These are phyloP conservation scores for Paragorgia papillata DNA, from an alignment of 92 coral and sea anemone species.

Conservation along the genomic window DNA sequence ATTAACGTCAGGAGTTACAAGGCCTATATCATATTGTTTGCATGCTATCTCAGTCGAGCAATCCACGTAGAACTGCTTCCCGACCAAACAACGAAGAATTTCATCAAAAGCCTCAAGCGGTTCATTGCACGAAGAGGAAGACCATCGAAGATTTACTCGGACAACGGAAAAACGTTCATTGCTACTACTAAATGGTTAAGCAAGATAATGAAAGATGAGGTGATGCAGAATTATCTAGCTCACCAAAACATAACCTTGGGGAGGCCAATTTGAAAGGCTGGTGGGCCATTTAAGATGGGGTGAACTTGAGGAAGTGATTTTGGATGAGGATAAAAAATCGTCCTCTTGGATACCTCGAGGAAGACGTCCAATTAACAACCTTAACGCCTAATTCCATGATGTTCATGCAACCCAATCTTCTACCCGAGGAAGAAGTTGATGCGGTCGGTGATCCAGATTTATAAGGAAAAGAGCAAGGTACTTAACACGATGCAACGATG, in stretches of 20 bases:
- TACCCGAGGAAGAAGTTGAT: slow-evolving; percentile 8
- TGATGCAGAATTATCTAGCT: background rate
- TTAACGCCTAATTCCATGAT: slow-evolving; percentile 10
- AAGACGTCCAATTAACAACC: background rate
- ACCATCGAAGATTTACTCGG: background rate
- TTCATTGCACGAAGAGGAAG: slow-evolving; percentile 5
- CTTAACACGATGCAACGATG: background rate
- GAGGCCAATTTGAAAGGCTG: background rate
- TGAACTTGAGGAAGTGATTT: background rate
- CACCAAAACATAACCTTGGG: background rate
- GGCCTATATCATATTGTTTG: background rate
- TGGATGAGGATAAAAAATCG: slow-evolving; percentile 13
- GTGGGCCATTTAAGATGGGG: background rate
- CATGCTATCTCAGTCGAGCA: background rate
- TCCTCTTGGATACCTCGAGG: background rate
- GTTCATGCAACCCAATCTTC: slow-evolving; percentile 3
- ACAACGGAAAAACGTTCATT: slow-evolving; percentile 4
- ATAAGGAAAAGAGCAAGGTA: slow-evolving; percentile 12
- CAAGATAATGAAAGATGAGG: no score
- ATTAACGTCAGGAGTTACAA: no score
- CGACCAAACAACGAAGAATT: slow-evolving; percentile 13
- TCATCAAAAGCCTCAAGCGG: slow-evolving; percentile 6
- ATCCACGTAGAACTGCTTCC: slow-evolving; percentile 33
- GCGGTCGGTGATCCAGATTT: background rate
- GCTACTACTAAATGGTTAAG: no score